phyloP scores from a whole-genome alignment of 2,888 invertebrate genomes.

The Endotricha flammealis region DNA sequence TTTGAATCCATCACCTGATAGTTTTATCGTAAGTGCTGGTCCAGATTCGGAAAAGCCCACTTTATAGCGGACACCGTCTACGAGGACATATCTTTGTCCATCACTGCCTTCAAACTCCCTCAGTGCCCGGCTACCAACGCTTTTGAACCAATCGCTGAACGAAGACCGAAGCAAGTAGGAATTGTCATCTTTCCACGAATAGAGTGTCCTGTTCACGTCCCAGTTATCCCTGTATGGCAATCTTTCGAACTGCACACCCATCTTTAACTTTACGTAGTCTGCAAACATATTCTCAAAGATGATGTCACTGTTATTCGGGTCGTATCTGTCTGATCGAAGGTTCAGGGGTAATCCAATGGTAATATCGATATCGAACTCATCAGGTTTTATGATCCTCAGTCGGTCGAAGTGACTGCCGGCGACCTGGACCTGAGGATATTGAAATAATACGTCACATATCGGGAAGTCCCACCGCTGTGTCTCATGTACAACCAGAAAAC shows the following conservation, averaged over 20 bases:
- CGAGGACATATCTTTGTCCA: conserved; percentile 11
- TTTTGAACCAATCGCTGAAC: conserved; percentile 76
- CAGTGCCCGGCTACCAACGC: conserved; percentile 57
- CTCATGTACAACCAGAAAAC: no score
- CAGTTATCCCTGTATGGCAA: conserved; percentile 37
- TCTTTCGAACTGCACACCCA: conserved; percentile 48
- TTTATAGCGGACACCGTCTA: conserved; percentile 54
- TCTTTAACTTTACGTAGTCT: conserved; percentile 63
- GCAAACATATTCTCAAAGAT: conserved; percentile 49
- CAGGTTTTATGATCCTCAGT: conserved; percentile 74
- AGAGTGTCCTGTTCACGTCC: conserved; percentile 48
- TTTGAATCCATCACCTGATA: conserved; percentile 43
- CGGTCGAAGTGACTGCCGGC: conserved; percentile 80
- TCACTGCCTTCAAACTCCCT: conserved; percentile 32
- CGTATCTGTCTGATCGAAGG: no score
- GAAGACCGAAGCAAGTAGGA: conserved; percentile 62
- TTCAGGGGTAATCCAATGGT: conserved; percentile 70
- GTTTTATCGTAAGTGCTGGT: conserved; percentile 74
- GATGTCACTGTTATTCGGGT: conserved; percentile 56
- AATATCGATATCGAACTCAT: conserved; percentile 80
- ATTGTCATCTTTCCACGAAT: conserved; percentile 51
- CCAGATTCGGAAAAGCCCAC: conserved; percentile 50
- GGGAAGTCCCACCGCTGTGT: no score
- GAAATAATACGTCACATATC: no score
- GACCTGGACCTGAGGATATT: conserved; percentile 52